Evolutionary conservation across 2,888 invertebrate species (phyloP), one percentile per base, ranked within the genome.

Genomic region (Colostygia pectinataria): DNA sequence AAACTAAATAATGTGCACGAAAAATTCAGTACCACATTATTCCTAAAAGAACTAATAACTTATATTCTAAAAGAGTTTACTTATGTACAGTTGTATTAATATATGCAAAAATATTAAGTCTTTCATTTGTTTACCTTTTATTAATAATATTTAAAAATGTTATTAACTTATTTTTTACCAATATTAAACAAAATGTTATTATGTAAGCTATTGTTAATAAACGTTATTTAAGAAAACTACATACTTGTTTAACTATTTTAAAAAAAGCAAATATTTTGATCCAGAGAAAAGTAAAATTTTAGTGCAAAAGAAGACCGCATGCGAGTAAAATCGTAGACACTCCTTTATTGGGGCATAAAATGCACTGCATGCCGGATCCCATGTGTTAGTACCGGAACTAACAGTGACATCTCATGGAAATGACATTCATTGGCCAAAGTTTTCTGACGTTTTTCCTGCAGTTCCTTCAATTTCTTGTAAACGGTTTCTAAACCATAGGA

Each of bases 161-260:
- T 24, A 40, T 25, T 46, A 53, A 45, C 38, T 51, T 53, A 51
- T 51, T 55, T 46, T 36, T 8, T 44, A 43, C 15, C 36, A 23
- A 44, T 39, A 29, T 43, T n/a, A 52, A 45, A 48, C 31, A 15
- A 15, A 15, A 31, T 32, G 7, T 12, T 29, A 12, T 9, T 36
- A 25, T 20, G 13, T 44, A 25, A 38, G 18, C 7, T 28, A 41
- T 37, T 44, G 29, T 29, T 53, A 57, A 48, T 57, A 57, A 57
- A 57, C 46, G 42, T 53, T 45, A 37, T 20, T 28, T 36, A 37
- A 28, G 23, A 29, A 27, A 12, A 27, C 12, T 15, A 13, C 14
- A 20, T 2, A 20, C 6, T 20, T 20, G 3, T 6, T 4, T 20
- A 4, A 2, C 6, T 5, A 20, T 20, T 20, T 20, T n/a, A n/a